phyloP scores from a whole-genome alignment of 2,797 vertebrate genomes.

The Alouatta caraya region DNA sequence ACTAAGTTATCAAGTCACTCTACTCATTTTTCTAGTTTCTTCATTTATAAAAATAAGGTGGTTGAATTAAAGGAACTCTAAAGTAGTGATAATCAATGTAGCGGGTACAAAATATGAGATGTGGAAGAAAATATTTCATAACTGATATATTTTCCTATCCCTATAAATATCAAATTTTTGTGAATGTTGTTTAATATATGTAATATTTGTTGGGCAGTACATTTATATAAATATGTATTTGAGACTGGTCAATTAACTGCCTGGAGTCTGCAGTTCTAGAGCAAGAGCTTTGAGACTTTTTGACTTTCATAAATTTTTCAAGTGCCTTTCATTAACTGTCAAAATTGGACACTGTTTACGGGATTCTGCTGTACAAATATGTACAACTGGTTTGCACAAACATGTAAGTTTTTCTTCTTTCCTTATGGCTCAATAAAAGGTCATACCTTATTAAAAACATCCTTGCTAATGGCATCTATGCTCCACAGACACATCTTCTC shows the following conservation, averaged over 20 bases:
- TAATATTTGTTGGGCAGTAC: background rate
- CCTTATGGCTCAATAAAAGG: background rate
- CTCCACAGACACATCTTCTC: slow-evolving; percentile 90
- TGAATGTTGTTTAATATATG: background rate
- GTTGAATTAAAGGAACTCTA: background rate
- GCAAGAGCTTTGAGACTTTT: background rate
- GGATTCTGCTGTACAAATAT: background rate
- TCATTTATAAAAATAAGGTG: background rate
- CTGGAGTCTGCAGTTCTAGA: background rate
- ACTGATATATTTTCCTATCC: background rate
- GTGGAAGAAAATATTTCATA: background rate
- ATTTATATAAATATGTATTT: background rate
- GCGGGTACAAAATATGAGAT: background rate
- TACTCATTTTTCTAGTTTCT: background rate
- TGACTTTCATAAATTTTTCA: background rate
- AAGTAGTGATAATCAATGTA: background rate
- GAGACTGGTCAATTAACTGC: background rate
- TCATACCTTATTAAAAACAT: slow-evolving; percentile 96
- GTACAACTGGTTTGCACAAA: background rate
- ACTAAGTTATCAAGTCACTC: background rate
- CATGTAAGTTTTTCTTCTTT: background rate
- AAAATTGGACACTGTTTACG: background rate
- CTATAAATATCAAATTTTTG: background rate
- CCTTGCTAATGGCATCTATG: slow-evolving; percentile 88
- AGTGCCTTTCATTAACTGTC: slow-evolving; percentile 21